Evolutionary conservation across 2,797 vertebrate species (phyloP), one percentile per base, ranked within the genome.

Genomic region (Spizella passerina): DNA sequence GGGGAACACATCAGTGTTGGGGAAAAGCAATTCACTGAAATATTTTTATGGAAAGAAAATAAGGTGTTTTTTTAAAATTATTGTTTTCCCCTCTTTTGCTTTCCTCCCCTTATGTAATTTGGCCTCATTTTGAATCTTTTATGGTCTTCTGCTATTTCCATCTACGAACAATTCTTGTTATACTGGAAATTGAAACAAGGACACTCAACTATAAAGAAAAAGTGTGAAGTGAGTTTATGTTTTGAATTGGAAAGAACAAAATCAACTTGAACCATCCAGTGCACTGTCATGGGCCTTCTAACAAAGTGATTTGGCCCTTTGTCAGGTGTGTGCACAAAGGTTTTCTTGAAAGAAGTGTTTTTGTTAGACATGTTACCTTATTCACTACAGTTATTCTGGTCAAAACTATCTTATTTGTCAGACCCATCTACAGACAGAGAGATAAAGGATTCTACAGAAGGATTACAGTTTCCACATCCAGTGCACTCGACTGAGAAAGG

Each of bases 181-280:
- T 32, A 87, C 14, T 27, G 22, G 68, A 88, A 89, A 71, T 32
- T 64, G 60, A 70, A 72, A 82, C 66, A 72, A 61, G 78, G 41
- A 46, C 52, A 71, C 24, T 47, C 59, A 43, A 18, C 36, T 49
- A 71, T 32, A 89, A 60, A 66, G 53, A 57, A 82, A 43, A 71
- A 36, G 41, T 11, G 24, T 46, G 30, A 71, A 92, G 11, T 30
- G 53, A 82, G 49, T 70, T 70, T 46, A 16, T 11, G 14, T 75
- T 89, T 71, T 49, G 27, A 86, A 82, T 68, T 22, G 38, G 32
- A 64, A 82, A 68, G 71, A 64, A 65, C 18, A 81, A 85, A 89
- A 89, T 32, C 43, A 76, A 38, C 41, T 39, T 44, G 39, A 83
- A 84, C 63, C 27, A 36, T 29, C 53, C 47, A 47, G 26, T 20